A percentile compares a stretch with the other conserved stretches of the same genome.
Conservation (phyloP, 2,113 vertebrate species). For the Nycticryphes semicollaris region DNA sequence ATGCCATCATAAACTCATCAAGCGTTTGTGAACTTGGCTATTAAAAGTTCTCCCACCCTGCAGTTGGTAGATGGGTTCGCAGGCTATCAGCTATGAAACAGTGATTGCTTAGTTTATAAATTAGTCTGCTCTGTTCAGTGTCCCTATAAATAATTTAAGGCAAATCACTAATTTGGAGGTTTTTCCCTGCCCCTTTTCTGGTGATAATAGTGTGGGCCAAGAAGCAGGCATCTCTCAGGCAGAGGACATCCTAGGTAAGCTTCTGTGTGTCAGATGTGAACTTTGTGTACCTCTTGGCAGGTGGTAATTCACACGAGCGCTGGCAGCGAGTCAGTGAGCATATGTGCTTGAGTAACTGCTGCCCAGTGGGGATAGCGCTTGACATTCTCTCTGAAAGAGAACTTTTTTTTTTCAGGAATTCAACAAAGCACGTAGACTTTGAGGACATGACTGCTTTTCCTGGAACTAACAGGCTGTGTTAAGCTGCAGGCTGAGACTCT, state of each 20-base stretch:
- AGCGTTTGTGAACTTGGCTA: background rate
- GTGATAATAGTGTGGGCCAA: background rate
- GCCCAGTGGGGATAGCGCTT: background rate
- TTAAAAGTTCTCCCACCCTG: background rate
- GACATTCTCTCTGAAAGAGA: background rate
- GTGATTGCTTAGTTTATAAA: background rate
- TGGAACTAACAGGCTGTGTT: background rate
- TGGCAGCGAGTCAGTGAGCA: background rate
- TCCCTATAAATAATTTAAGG: background rate
- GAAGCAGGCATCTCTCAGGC: background rate
- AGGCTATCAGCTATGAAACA: background rate
- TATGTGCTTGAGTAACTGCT: background rate
- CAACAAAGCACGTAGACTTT: background rate
- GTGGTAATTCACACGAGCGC: background rate
- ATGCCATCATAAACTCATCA: background rate
- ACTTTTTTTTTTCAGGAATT: slow-evolving; percentile 17
- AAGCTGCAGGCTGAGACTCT: background rate
- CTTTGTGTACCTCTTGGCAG: background rate
- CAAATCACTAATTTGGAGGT: background rate
- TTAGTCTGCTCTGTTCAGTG: background rate
- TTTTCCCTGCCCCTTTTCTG: background rate
- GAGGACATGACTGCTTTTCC: background rate
- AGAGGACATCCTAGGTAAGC: background rate
- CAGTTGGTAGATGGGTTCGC: background rate
- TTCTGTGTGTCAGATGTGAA: background rate